Conservation (phyloP, 2,888 invertebrate species). For the Chloroclystis v-ata region DNA sequence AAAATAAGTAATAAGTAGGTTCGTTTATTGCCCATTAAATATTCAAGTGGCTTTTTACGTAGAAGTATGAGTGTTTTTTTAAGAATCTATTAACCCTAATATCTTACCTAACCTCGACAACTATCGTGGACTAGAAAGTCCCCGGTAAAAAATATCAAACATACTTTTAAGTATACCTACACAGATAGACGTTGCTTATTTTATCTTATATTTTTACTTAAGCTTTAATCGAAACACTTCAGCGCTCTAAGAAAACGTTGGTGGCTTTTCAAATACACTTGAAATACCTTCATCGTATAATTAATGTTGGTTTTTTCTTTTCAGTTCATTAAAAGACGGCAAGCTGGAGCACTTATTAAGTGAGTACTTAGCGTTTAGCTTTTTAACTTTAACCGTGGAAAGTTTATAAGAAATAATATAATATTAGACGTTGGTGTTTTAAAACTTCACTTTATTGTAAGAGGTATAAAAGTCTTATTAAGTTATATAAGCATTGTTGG, state of each 20-base stretch:
- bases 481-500: neutral
- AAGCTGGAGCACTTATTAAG: constrained; percentile 75
- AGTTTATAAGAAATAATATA: constrained; percentile 6
- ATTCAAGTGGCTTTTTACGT: no score
- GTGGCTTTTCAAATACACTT: constrained; percentile 6
- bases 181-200: neutral
- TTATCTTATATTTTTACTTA: neutral
- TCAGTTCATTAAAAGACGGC: constrained; percentile 61
- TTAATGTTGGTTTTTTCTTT: constrained; percentile 38
- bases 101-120: no score
- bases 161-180: no score
- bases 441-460: neutral
- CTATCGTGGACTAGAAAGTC: no score
- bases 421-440: neutral
- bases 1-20: no score
- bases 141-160: no score
- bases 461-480: neutral
- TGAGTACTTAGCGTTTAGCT: constrained; percentile 42
- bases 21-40: no score
- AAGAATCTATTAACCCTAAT: no score
- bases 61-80: no score
- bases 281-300: constrained; percentile 8
- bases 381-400: constrained; percentile 19
- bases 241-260: neutral
- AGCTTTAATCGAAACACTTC: neutral